Evolutionary conservation across 2,888 invertebrate species (phyloP).

Genomic region (Dexiosoma caninum): DNA sequence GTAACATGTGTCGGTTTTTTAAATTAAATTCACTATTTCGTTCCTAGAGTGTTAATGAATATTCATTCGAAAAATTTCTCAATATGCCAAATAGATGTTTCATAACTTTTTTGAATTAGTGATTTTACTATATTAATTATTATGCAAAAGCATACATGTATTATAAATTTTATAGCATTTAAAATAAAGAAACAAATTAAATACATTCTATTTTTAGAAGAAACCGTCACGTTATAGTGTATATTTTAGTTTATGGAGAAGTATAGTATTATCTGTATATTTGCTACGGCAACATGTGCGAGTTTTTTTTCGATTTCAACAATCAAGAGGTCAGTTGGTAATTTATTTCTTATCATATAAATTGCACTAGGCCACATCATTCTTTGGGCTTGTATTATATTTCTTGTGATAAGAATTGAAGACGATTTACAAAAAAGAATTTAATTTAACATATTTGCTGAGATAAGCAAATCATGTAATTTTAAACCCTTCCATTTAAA

Average conservation of each 20-base stretch:
- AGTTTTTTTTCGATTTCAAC: constrained; percentile 13
- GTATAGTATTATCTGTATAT: not conserved
- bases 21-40: not conserved
- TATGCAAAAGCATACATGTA: not conserved
- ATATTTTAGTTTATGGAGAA: not conserved
- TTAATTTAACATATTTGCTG: constrained; percentile 38
- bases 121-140: not conserved
- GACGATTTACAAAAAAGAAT: not conserved
- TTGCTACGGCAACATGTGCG: constrained; percentile 28
- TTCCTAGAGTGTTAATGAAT: not conserved
- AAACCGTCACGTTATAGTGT: not conserved
- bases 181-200: not conserved
- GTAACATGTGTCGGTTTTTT: constrained; percentile 33
- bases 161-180: constrained; percentile 11
- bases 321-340: not conserved
- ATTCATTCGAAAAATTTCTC: constrained; percentile 22
- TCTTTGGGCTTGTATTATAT: constrained; percentile 3
- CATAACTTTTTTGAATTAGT: constrained; percentile 1
- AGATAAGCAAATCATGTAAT: constrained; percentile 53
- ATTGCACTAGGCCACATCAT: constrained; percentile 51
- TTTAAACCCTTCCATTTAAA: constrained; percentile 8
- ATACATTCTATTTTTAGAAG: constrained; percentile 44
- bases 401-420: constrained; percentile 50
- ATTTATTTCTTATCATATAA: constrained; percentile 31
- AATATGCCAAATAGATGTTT: constrained; percentile 47